These are phyloP conservation scores for Malthinus seriepunctatus DNA, from an alignment of 2,888 invertebrate species.

Conservation along the genomic window DNA sequence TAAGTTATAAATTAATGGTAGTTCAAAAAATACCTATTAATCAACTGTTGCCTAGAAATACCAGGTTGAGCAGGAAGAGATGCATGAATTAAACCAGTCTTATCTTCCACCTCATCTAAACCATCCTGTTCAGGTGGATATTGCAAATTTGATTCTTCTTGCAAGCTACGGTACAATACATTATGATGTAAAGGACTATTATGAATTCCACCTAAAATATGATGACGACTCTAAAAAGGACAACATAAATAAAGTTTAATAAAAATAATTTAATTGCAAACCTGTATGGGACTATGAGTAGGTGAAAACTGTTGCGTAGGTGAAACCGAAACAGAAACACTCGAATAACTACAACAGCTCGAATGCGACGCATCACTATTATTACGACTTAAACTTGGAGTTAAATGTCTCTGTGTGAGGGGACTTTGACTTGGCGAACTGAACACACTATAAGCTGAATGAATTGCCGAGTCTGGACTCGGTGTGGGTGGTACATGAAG, in stretches of 20 bases:
- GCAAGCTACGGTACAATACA: conserved; percentile 59
- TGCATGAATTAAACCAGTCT: conserved; percentile 53
- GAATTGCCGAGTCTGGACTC: conserved; percentile 87
- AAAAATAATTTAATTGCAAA: conserved; percentile 19
- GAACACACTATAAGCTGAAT: conserved; percentile 82
- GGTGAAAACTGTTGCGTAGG: conserved; percentile 73
- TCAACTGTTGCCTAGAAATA: conserved; percentile 85
- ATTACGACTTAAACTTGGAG: conserved; percentile 82
- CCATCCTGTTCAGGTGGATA: conserved; percentile 47
- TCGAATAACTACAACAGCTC: conserved; percentile 85
- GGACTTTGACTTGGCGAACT: conserved; percentile 88
- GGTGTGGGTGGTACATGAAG: conserved; percentile 74
- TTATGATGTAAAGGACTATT: conserved; percentile 59
- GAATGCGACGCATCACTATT: conserved; percentile 91
- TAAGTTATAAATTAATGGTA: not conserved
- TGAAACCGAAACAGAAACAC: conserved; percentile 59
- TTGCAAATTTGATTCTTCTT: conserved; percentile 47
- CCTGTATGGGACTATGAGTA: conserved; percentile 85
- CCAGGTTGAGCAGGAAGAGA: conserved; percentile 70
- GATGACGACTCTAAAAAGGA: conserved; percentile 51
- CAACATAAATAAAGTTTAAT: not conserved
- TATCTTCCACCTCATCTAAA: conserved; percentile 57
- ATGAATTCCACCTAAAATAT: conserved; percentile 57
- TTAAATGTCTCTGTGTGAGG: conserved; percentile 79
- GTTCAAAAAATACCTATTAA: conserved; percentile 64